Evolutionary conservation across 2,797 vertebrate genomes (phyloP).

Genomic region (Rallus crepitans): DNA sequence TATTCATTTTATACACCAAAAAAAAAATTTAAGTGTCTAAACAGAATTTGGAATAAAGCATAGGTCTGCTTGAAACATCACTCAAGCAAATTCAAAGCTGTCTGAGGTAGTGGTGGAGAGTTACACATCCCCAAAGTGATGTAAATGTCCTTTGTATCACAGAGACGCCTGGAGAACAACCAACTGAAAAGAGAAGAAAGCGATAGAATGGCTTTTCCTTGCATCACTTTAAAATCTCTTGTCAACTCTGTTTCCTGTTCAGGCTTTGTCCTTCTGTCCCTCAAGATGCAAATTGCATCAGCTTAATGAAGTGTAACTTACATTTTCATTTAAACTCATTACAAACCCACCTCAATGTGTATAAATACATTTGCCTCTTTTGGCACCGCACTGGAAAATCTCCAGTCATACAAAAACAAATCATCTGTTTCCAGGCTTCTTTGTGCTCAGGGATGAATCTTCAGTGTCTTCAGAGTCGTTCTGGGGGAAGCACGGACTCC

Average conservation of each 20-base stretch:
- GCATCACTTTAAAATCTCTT: background rate
- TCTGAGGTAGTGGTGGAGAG: background rate
- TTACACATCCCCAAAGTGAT: background rate
- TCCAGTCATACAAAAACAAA: background rate
- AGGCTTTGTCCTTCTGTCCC: background rate
- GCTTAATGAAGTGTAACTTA: conserved; percentile 1
- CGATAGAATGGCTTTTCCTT: background rate
- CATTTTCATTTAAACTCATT: background rate
- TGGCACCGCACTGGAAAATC: background rate
- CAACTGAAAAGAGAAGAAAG: background rate
- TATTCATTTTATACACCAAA: background rate
- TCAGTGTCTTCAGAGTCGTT: background rate
- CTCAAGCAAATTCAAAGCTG: background rate
- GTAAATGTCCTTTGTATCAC: background rate
- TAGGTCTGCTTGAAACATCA: background rate
- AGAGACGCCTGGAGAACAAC: background rate
- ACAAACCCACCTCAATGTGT: background rate
- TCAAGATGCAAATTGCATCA: background rate
- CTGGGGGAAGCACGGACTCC: background rate
- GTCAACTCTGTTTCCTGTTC: background rate
- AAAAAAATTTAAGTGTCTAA: background rate
- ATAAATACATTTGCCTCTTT: background rate
- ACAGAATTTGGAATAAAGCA: background rate
- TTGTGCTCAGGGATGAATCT: background rate
- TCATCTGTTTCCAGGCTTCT: background rate